Base-by-base conservation (phyloP, 2,888 invertebrate species). In the Leistus spinibarbis region DNA sequence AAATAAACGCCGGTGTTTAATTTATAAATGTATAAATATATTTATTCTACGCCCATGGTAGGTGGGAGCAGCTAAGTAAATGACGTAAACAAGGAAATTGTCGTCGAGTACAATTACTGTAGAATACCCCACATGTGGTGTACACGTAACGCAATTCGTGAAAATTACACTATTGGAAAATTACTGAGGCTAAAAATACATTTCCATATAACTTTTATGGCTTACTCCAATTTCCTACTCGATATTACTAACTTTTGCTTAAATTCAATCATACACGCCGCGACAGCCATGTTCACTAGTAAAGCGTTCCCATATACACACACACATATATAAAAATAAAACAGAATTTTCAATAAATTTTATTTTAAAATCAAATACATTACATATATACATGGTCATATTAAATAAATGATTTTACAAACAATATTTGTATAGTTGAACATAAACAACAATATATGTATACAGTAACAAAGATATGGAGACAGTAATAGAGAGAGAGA, bases 341-440 rank as follows among this genome's bases (percentile, higher is more conserved):
- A 24, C 9, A 65, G 9, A 65, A 7, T 23, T 27, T 57, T 54
- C 57, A 24, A 23, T 71, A 40, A 74, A 68, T 74, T 74, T 74
- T 74, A 74, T 74, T 74, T 73, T 74, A 67, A 74, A 67, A 67
- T 62, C 67, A 74, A 74, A 74, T 67, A 74, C 74, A 74, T 53
- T 74, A 74, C 67, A 67, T 67, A 74, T 74, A 74, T 67, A 74
- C 67, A 67, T 67, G 60, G 62, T 74, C 67, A 68, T 19, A 56
- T 72, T 67, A 10, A 40, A 24, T 66, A 40, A 66, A 40, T 66
- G 17, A 16, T 16, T 66, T 53, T 64, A 63, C 9, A 65, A 65
- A 65, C 19, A 65, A 16, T 27, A n/a, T 27, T 65, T 65, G 4
- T 9, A 65, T 27, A 65, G 9, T 5, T 20, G 10, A 3, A 65